These are phyloP conservation scores for Lucifuga dentata DNA, from an alignment of 2,113 vertebrate species.

Conservation along the genomic window DNA sequence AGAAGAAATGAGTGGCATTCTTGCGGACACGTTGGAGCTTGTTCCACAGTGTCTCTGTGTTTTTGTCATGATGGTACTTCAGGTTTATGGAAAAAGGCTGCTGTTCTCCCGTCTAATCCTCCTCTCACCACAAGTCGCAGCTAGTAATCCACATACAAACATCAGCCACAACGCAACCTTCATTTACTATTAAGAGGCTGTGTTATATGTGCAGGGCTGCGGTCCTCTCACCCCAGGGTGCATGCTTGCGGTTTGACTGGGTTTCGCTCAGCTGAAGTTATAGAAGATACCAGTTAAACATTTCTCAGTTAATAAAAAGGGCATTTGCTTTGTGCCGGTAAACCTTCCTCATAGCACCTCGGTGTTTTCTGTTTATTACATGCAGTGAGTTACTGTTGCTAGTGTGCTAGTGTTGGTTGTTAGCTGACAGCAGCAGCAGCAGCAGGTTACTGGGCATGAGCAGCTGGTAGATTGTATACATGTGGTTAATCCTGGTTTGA, in stretches of 20 bases:
- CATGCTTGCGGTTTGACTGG: constrained; percentile 56
- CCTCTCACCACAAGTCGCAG: constrained; percentile 40
- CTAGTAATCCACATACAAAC: constrained; percentile 65
- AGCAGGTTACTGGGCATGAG: constrained; percentile 18
- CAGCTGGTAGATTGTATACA: constrained; percentile 9
- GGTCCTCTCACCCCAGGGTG: constrained; percentile 30
- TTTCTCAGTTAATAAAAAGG: constrained; percentile 28
- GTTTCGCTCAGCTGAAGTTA: constrained; percentile 25
- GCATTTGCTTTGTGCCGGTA: not conserved
- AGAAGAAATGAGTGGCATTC: constrained; percentile 74
- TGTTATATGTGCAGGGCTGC: constrained; percentile 27
- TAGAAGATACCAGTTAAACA: constrained; percentile 37
- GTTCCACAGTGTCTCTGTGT: constrained; percentile 53
- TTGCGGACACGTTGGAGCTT: constrained; percentile 68
- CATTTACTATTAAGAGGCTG: not conserved
- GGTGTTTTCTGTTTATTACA: constrained; percentile 21
- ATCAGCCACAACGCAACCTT: constrained; percentile 24
- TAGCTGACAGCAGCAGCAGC: constrained; percentile 15
- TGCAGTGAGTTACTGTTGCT: constrained; percentile 5
- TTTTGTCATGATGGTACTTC: constrained; percentile 40
- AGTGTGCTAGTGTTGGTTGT: constrained; percentile 9
- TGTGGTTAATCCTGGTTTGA: constrained; percentile 53
- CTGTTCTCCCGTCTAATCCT: constrained; percentile 13
- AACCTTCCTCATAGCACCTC: not conserved
- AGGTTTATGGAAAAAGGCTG: constrained; percentile 27